phyloP scores from a whole-genome alignment of 2,888 invertebrate genomes.

The Carterocephalus palaemon region DNA sequence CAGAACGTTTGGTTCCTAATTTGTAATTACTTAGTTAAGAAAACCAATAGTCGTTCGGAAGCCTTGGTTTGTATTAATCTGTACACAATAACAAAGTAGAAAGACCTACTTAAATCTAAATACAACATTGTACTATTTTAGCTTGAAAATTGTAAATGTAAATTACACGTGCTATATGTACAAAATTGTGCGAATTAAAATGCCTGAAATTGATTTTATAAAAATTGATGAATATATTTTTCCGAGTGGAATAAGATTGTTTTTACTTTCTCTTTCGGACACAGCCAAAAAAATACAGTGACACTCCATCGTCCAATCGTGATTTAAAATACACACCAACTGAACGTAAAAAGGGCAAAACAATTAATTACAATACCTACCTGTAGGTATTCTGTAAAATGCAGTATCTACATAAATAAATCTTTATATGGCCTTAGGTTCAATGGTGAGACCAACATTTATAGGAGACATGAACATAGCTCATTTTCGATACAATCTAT shows the following conservation, averaged over 20 bases:
- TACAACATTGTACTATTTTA: constrained; percentile 28
- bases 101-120: constrained; percentile 4
- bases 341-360: no score
- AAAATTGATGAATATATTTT: constrained; percentile 78
- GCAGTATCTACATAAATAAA: no score
- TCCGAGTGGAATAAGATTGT: constrained; percentile 68
- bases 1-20: constrained; percentile 15
- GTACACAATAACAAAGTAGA: neutral
- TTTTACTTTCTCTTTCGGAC: constrained; percentile 19
- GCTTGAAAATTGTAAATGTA: constrained; percentile 45
- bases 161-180: constrained; percentile 53
- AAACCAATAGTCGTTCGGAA: neutral
- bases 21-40: constrained; percentile 14
- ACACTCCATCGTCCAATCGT: no score
- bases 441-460: no score
- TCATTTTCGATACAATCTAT: no score
- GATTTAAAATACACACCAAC: no score
- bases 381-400: no score
- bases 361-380: no score
- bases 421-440: no score
- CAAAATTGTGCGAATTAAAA: constrained; percentile 73
- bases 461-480: no score
- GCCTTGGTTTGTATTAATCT: constrained; percentile 20
- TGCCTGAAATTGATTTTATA: constrained; percentile 78
- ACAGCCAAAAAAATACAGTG: no score